Conservation (phyloP, 2,113 vertebrate species). For the Leucopsar rothschildi region DNA sequence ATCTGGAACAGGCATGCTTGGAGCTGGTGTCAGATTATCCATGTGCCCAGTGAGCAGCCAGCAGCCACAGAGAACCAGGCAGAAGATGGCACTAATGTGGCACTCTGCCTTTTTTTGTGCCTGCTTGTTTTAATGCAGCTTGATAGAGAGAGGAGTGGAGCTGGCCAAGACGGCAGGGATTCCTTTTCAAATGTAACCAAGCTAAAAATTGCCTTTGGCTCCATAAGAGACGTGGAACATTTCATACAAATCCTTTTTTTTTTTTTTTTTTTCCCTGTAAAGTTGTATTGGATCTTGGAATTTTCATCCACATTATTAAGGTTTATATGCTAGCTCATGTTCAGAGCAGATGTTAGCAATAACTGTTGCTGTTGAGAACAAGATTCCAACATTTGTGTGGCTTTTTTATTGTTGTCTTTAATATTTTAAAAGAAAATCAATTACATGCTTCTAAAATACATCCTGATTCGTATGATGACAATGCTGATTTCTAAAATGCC, state of each 20-base stretch:
- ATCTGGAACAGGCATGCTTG: background rate
- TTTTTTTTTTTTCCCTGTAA: background rate
- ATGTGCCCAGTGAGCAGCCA: background rate
- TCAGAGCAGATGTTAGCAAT: background rate
- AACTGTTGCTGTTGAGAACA: background rate
- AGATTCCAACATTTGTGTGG: background rate
- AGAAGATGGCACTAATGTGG: background rate
- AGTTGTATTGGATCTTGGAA: background rate
- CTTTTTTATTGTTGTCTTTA: background rate
- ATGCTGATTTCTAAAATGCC: background rate
- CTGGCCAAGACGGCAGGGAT: background rate
- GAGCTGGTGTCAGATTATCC: background rate
- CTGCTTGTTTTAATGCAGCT: conserved; percentile 32
- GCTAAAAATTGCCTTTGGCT: conserved; percentile 59
- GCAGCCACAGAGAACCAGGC: background rate
- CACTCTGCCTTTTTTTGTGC: background rate
- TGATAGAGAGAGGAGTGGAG: background rate
- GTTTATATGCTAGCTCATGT: background rate
- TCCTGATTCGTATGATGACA: background rate
- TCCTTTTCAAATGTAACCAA: conserved; percentile 53
- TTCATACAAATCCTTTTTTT: background rate
- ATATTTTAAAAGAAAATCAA: background rate
- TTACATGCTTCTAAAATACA: background rate
- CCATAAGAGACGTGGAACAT: background rate
- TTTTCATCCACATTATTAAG: background rate